These are phyloP conservation scores for Hypercompe scribonia DNA, from an alignment of 2,888 invertebrate genomes.

Conservation along the genomic window DNA sequence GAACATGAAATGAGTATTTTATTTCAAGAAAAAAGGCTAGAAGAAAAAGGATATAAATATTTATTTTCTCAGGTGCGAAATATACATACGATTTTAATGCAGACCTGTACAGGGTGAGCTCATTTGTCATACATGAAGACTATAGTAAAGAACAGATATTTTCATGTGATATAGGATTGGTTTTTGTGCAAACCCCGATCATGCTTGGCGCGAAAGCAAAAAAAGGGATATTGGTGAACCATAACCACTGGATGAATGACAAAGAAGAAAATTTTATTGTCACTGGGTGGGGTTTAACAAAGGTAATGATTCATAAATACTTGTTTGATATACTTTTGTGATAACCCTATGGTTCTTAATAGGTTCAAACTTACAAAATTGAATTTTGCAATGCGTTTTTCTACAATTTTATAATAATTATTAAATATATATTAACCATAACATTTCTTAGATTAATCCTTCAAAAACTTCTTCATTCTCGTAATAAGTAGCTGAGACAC, in stretches of 20 bases:
- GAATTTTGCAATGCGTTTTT: not conserved
- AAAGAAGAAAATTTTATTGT: slow-evolving; percentile 59
- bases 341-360: not conserved
- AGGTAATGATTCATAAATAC: slow-evolving; percentile 53
- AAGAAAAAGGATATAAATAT: not conserved
- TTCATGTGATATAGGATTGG: slow-evolving; percentile 69
- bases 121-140: slow-evolving; percentile 59
- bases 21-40: not conserved
- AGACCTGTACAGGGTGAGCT: slow-evolving; percentile 48
- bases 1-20: no score
- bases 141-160: slow-evolving; percentile 64
- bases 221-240: slow-evolving; percentile 62
- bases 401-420: not conserved
- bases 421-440: not conserved
- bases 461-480: no score
- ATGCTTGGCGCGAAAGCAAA: slow-evolving; percentile 53
- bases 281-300: slow-evolving; percentile 72
- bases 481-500: no score
- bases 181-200: slow-evolving; percentile 61
- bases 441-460: no score
- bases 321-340: not conserved
- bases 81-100: slow-evolving; percentile 62
- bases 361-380: not conserved
- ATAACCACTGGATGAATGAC: slow-evolving; percentile 62
- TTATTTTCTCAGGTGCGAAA: slow-evolving; percentile 58